A percentile compares a stretch with the other conserved stretches of the same genome.
Evolutionary conservation across 2,888 invertebrate genomes (phyloP).

Genomic region (Cephus rjabovi): DNA sequence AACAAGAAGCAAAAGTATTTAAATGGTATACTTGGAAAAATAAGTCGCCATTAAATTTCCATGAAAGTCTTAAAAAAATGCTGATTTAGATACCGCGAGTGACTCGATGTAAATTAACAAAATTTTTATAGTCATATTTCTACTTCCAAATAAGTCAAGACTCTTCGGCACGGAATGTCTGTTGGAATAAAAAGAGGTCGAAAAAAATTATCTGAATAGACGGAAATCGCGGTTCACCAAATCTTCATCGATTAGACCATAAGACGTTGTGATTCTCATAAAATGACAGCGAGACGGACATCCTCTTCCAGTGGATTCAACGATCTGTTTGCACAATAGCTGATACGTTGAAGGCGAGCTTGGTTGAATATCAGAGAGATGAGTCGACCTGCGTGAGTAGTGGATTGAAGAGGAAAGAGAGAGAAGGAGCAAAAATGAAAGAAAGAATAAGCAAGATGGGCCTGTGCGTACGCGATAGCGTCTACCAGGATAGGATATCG

Average conservation of each 20-base stretch:
- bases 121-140: background rate
- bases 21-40: background rate
- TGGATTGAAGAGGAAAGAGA: conserved; percentile 4
- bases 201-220: background rate
- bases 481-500: conserved; percentile 22
- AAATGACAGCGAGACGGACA: background rate
- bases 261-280: background rate
- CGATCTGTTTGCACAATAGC: conserved; percentile 6
- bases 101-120: background rate
- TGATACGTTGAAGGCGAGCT: background rate
- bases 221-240: background rate
- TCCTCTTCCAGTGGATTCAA: background rate
- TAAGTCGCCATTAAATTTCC: background rate
- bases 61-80: background rate
- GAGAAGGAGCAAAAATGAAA: background rate
- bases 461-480: conserved; percentile 7
- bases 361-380: conserved; percentile 4
- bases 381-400: background rate
- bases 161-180: background rate
- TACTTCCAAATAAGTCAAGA: background rate
- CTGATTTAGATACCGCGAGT: background rate
- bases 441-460: background rate
- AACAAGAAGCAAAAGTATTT: background rate
- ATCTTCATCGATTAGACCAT: background rate
- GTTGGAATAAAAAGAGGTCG: background rate